Evolutionary conservation across 2,888 invertebrate genomes (phyloP), one percentile per base, ranked within the genome.

Genomic region (Desoria tigrina): DNA sequence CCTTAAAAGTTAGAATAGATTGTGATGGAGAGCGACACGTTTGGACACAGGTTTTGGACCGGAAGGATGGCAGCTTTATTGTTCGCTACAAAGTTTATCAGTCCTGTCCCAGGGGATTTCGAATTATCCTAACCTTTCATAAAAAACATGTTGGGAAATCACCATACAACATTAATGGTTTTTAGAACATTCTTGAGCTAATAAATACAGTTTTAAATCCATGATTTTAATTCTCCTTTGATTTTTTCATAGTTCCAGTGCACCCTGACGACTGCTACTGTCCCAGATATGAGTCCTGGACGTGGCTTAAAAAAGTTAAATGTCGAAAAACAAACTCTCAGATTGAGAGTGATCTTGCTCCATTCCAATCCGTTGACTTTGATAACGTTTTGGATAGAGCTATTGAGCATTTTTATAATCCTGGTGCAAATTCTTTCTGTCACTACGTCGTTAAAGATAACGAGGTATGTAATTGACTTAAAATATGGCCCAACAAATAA

Each of bases 401-500:
- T 21, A 80, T 90, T 56, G 80, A 87, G 73, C 85, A 85, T 72
- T 94, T 89, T 79, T 85, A 92, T 79, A 86, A 86, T 71, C 90
- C 91, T 1, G 87, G 88, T 67, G 88, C 90, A 68, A 85, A 90
- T 71, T 94, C 94, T 77, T 84, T 95, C 77, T 95, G 95, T 78
- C 92, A 95, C 80, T 97, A 96, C 81, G 85, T 89, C 9, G 82
- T 96, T 9, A 89, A 90, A 80, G 81, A 87, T 73, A 96, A 95
- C 80, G 7, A 11, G 55, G 55, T 55, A 32, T 7, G 21, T 11
- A 24, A 24, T 53, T 7, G 18, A 27, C n/a, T 7, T 21, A 21
- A 14, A 21, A 53, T 16, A 32, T n/a, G 18, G 7, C 18, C 18
- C 49, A 49, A 7, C 49, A 16, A 18, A 11, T 16, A 49, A 49